These are phyloP conservation scores for Proctacanthus coquilletti DNA, from an alignment of 1,140 invertebrate species.

Conservation along the genomic window DNA sequence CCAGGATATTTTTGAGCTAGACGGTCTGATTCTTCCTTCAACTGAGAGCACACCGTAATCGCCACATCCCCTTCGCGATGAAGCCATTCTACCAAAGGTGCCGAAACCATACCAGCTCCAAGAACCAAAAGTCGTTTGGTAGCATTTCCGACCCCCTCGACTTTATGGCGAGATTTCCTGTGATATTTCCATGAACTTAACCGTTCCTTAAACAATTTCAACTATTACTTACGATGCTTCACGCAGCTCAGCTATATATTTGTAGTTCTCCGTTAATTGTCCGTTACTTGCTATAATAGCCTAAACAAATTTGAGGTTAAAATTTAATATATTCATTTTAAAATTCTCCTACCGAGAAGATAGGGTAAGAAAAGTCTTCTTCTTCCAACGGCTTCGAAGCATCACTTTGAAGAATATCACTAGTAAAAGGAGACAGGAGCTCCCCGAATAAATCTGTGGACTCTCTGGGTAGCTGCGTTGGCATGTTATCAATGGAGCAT, in stretches of 20 bases:
- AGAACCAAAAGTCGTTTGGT: slow-evolving; percentile 65
- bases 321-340: not conserved
- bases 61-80: slow-evolving; percentile 61
- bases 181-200: slow-evolving; percentile 5
- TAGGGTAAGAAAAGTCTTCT: slow-evolving; percentile 58
- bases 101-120: slow-evolving; percentile 88
- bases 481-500: slow-evolving; percentile 99
- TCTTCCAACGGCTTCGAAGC: slow-evolving; percentile 69
- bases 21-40: slow-evolving; percentile 75
- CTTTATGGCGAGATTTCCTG: slow-evolving; percentile 41
- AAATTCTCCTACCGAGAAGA: slow-evolving; percentile 55
- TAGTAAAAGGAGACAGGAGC: slow-evolving; percentile 72
- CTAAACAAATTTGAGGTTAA: slow-evolving; percentile 32
- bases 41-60: slow-evolving; percentile 73
- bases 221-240: slow-evolving; percentile 35
- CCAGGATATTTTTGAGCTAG: slow-evolving; percentile 61
- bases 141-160: slow-evolving; percentile 29
- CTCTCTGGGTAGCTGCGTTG: slow-evolving; percentile 92
- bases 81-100: slow-evolving; percentile 87
- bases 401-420: slow-evolving; percentile 83
- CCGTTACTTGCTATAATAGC: slow-evolving; percentile 96
- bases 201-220: not conserved
- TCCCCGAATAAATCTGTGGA: slow-evolving; percentile 97
- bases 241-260: slow-evolving; percentile 88
- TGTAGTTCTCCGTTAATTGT: slow-evolving; percentile 74